phyloP scores from a whole-genome alignment of 92 coral and sea anemone species.

The Heteractis magnifica region DNA sequence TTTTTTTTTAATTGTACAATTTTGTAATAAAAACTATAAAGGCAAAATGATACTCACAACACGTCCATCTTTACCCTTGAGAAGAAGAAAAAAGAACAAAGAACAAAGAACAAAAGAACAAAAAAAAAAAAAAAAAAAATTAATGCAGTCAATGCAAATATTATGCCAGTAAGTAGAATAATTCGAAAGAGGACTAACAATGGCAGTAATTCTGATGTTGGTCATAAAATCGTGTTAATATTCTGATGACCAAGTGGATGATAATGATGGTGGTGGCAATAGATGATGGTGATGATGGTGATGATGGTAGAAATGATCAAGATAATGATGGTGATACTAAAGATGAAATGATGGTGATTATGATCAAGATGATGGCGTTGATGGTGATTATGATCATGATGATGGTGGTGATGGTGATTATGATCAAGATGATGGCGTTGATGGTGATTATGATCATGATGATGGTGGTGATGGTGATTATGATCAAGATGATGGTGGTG shows the following conservation, averaged over 20 bases:
- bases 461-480: background rate
- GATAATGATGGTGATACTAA: background rate
- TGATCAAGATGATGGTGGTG: background rate
- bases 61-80: conserved; percentile 58
- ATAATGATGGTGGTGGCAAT: background rate
- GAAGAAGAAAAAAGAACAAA: conserved; percentile 1
- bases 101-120: background rate
- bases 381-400: background rate
- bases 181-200: too few species aligned
- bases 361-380: background rate
- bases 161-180: too few species aligned
- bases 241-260: background rate
- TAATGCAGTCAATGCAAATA: too few species aligned
- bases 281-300: background rate
- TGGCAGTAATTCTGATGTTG: too few species aligned
- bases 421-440: background rate
- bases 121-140: background rate
- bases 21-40: background rate
- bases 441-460: background rate
- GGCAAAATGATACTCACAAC: conserved; percentile 19
- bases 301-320: background rate
- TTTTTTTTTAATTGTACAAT: background rate
- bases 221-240: background rate
- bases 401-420: background rate
- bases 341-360: too few species aligned